phyloP scores from a whole-genome alignment of 2,888 invertebrate genomes.

The Conchocele bisecta region DNA sequence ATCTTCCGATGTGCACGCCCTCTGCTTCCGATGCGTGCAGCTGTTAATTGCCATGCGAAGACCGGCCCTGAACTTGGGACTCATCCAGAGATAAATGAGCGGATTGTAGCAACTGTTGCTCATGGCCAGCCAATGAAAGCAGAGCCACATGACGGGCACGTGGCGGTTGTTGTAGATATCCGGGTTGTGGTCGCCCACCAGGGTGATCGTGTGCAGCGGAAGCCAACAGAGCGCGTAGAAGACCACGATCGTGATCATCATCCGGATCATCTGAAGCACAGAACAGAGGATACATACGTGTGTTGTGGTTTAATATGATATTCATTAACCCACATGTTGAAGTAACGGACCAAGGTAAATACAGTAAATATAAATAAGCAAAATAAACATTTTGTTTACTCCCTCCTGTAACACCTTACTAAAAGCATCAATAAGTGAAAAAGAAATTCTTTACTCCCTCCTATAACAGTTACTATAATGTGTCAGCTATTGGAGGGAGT shows the following conservation, averaged over 20 bases:
- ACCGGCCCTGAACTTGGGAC: slow-evolving; percentile 68
- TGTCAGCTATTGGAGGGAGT: too few species aligned
- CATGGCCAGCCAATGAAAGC: slow-evolving; percentile 70
- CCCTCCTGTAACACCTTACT: too few species aligned
- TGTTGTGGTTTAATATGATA: too few species aligned
- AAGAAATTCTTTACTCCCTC: too few species aligned
- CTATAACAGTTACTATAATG: too few species aligned
- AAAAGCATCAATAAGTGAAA: too few species aligned
- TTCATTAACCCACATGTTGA: too few species aligned
- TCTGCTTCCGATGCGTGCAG: slow-evolving; percentile 48
- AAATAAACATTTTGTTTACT: too few species aligned
- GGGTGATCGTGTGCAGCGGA: slow-evolving; percentile 64
- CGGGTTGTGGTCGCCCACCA: slow-evolving; percentile 64
- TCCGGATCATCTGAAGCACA: slow-evolving; percentile 65
- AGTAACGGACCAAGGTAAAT: too few species aligned
- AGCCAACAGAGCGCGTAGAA: slow-evolving; percentile 72
- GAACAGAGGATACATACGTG: not conserved
- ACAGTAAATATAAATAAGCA: too few species aligned
- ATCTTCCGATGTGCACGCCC: slow-evolving; percentile 54
- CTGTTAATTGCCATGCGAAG: slow-evolving; percentile 57
- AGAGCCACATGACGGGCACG: slow-evolving; percentile 64
- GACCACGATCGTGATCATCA: slow-evolving; percentile 71
- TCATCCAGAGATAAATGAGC: slow-evolving; percentile 69
- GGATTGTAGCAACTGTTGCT: slow-evolving; percentile 70
- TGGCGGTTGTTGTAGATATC: slow-evolving; percentile 61